Evolutionary conservation across 2,113 vertebrate genomes (phyloP).

Genomic region (Spea multiplicata): DNA sequence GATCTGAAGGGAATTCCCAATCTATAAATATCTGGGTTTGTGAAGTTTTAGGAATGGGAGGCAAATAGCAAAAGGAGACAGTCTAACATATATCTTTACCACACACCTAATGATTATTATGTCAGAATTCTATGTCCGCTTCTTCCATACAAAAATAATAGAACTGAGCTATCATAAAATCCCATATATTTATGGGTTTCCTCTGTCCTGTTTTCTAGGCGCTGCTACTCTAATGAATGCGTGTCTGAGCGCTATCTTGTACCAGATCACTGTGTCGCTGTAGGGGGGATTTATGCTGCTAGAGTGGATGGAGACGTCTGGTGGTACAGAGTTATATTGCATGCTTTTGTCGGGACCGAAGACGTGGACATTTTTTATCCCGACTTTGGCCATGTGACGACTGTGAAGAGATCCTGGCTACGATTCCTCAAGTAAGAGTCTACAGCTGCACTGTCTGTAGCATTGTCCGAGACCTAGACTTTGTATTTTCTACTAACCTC

Average conservation of each 20-base stretch:
- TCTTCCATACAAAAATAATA: too few relatives aligned
- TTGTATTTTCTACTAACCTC: not conserved
- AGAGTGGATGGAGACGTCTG: constrained; percentile 67
- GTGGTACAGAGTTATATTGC: constrained; percentile 89
- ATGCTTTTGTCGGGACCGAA: constrained; percentile 66
- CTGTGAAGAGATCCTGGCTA: constrained; percentile 69
- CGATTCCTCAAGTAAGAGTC: constrained; percentile 87
- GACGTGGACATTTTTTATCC: constrained; percentile 84
- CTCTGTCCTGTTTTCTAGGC: constrained; percentile 62
- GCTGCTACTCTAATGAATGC: constrained; percentile 75
- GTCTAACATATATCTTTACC: too few relatives aligned
- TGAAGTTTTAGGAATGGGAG: too few relatives aligned
- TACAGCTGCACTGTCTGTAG: not conserved
- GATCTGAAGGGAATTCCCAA: too few relatives aligned
- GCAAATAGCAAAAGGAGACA: too few relatives aligned
- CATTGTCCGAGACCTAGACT: too few relatives aligned
- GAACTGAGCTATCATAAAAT: too few relatives aligned
- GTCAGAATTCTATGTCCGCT: too few relatives aligned
- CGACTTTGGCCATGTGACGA: constrained; percentile 77
- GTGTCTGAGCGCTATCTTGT: constrained; percentile 78
- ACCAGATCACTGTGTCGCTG: constrained; percentile 68
- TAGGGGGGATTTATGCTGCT: constrained; percentile 84
- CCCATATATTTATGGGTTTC: not conserved
- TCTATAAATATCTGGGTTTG: too few relatives aligned
- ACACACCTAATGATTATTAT: too few relatives aligned